phyloP scores from a whole-genome alignment of 2,113 vertebrate species.

The Chamaea fasciata region DNA sequence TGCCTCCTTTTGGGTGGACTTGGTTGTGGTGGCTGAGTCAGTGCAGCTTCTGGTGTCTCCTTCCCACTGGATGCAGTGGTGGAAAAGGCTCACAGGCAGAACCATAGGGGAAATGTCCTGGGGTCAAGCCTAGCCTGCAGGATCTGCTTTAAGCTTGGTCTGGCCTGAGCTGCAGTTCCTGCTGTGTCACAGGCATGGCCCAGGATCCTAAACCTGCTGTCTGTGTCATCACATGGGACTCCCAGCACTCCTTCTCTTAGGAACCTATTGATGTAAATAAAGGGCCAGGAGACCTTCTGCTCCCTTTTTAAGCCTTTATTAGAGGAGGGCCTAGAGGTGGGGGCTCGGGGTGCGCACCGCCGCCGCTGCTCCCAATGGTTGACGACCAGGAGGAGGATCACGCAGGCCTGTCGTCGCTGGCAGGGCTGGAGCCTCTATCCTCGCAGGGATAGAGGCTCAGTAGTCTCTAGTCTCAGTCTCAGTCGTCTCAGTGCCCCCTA shows the following conservation, averaged over 20 bases:
- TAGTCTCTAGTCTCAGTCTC: no score
- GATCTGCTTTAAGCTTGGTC: not conserved
- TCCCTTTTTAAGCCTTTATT: no score
- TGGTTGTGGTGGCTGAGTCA: not conserved
- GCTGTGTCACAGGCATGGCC: not conserved
- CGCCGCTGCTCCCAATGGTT: no score
- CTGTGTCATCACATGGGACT: not conserved
- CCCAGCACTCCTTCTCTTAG: not conserved
- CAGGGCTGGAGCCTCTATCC: no score
- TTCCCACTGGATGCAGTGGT: not conserved
- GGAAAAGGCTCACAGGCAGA: not conserved
- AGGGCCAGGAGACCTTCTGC: no score
- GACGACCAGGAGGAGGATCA: no score
- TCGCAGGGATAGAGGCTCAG: no score
- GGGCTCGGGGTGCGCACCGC: no score
- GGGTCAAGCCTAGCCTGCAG: not conserved
- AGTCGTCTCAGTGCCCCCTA: no score
- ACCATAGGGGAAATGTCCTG: rapidly evolving
- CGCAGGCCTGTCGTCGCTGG: no score
- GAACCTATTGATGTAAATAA: no score
- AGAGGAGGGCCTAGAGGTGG: no score
- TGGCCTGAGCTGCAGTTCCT: rapidly evolving
- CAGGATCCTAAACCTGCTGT: not conserved
- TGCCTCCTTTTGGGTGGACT: rapidly evolving
- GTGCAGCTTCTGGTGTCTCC: not conserved